phyloP scores from a whole-genome alignment of 2,797 vertebrate species.

The Crocidura indochinensis region DNA sequence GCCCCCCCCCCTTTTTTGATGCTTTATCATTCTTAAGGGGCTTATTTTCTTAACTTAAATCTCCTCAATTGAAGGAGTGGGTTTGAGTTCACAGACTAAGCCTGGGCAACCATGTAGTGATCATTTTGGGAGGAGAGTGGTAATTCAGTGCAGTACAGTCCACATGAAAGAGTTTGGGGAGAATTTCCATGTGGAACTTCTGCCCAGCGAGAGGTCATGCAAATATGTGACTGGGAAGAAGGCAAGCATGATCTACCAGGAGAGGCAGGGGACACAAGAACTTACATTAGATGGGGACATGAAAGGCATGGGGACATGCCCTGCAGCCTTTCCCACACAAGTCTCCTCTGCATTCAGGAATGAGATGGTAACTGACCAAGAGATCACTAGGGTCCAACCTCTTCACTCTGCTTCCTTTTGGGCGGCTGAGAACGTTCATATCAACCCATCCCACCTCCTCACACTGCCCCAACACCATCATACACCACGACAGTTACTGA shows the following conservation, averaged over 20 bases:
- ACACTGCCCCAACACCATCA: background rate
- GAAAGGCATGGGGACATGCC: background rate
- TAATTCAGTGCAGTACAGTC: background rate
- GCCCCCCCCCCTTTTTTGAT: too few species aligned
- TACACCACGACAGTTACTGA: background rate
- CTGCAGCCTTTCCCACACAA: background rate
- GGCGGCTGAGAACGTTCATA: background rate
- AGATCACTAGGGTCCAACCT: background rate
- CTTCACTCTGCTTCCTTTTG: background rate
- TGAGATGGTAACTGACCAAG: background rate
- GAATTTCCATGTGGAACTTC: background rate
- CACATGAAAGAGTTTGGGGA: background rate
- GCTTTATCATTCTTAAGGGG: too few species aligned
- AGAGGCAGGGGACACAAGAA: too few species aligned
- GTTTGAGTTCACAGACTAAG: background rate
- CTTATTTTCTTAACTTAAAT: background rate
- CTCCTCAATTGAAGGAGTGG: background rate
- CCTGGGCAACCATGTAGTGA: background rate
- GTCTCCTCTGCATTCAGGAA: background rate
- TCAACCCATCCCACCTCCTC: too few species aligned
- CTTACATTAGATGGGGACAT: too few species aligned
- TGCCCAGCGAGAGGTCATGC: too few species aligned
- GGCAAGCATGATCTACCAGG: too few species aligned
- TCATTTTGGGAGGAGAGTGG: too few species aligned
- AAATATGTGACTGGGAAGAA: too few species aligned